Conservation (phyloP, 1,140 invertebrate genomes). For the Hylaeus volcanicus region DNA sequence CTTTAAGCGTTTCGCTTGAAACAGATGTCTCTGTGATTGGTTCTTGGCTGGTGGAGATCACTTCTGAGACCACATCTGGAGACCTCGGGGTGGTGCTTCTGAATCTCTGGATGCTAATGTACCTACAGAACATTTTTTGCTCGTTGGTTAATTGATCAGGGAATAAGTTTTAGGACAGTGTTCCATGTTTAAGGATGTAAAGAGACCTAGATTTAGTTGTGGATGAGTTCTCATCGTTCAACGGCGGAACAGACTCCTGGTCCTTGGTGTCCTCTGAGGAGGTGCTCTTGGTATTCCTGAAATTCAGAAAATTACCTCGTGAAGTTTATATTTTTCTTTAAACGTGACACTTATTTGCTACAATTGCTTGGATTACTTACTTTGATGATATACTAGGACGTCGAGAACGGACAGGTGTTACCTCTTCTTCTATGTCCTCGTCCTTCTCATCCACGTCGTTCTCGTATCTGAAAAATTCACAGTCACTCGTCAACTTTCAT, state of each 20-base stretch:
- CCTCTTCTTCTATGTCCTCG: constrained; percentile 59
- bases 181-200: no score
- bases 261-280: constrained; percentile 19
- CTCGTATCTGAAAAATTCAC: constrained; percentile 61
- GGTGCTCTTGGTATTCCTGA: neutral
- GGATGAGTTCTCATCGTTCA: constrained; percentile 51
- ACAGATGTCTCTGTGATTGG: constrained; percentile 33
- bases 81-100: constrained; percentile 73
- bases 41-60: constrained; percentile 6
- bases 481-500: neutral
- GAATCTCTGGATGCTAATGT: constrained; percentile 78
- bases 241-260: constrained; percentile 45
- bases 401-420: constrained; percentile 43
- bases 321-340: neutral
- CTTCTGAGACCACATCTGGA: constrained; percentile 8
- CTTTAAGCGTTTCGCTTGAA: constrained; percentile 62
- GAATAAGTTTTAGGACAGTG: no score
- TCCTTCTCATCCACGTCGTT: constrained; percentile 69
- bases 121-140: constrained; percentile 70
- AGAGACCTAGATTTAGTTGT: constrained; percentile 70
- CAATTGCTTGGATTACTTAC: constrained; percentile 21
- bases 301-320: constrained; percentile 6
- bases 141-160: neutral
- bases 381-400: constrained; percentile 42
- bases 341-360: no score